Conservation (phyloP, 1,140 invertebrate species). For the Hycleus phaleratus region DNA sequence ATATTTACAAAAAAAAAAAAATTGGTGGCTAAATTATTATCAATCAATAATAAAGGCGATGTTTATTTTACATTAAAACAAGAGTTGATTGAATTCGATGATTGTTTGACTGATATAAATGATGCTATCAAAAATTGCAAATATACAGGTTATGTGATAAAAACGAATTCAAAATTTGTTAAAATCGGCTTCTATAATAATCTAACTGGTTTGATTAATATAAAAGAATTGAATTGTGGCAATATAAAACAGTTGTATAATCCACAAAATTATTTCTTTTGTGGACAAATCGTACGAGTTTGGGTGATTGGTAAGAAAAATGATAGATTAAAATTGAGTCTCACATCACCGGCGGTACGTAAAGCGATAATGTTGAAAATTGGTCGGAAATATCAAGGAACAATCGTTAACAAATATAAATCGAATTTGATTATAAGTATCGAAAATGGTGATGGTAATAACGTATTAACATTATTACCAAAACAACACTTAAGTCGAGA, state of each 20-base stretch:
- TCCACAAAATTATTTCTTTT: constrained; percentile 45
- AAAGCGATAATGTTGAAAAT: constrained; percentile 12
- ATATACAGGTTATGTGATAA: constrained; percentile 50
- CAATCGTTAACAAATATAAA: constrained; percentile 32
- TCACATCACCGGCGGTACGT: background rate
- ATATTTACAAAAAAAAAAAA: no score
- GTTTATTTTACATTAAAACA: constrained; percentile 49
- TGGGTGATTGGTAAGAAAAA: constrained; percentile 8
- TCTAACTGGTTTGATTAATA: constrained; percentile 50
- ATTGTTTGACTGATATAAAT: constrained; percentile 42
- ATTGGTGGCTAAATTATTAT: no score
- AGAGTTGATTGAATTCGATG: constrained; percentile 46
- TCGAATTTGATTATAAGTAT: constrained; percentile 30
- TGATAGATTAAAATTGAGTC: constrained; percentile 11
- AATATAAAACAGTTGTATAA: constrained; percentile 34
- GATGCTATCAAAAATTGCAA: constrained; percentile 41
- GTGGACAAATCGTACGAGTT: constrained; percentile 52
- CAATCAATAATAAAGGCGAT: constrained; percentile 1
- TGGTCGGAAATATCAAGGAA: constrained; percentile 32
- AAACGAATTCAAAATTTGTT: constrained; percentile 43
- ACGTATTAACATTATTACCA: constrained; percentile 38
- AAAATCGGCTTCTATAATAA: constrained; percentile 54
- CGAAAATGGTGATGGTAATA: constrained; percentile 7
- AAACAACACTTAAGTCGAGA: constrained; percentile 31
- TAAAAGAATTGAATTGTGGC: constrained; percentile 40